phyloP scores from a whole-genome alignment of 1,140 invertebrate species.

The Pollicipes pollicipes region DNA sequence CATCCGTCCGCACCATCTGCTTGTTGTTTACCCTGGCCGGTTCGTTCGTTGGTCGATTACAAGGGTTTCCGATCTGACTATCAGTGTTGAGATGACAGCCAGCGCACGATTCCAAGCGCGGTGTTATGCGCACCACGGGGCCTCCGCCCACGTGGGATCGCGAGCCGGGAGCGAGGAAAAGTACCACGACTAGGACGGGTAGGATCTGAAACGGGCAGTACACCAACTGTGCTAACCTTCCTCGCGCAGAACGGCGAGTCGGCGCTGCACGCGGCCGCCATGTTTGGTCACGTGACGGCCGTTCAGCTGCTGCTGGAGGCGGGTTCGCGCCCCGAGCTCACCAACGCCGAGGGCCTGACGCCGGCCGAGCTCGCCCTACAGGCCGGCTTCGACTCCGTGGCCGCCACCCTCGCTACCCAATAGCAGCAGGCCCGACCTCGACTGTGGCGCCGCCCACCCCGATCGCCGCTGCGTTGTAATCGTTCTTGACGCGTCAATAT shows the following conservation, averaged over 20 bases:
- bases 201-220: constrained; percentile 20
- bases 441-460: too few relatives aligned
- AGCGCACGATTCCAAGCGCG: too few relatives aligned
- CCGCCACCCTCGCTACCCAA: too few relatives aligned
- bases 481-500: too few relatives aligned
- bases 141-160: neutral
- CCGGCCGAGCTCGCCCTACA: constrained; percentile 25
- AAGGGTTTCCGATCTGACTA: too few relatives aligned
- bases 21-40: too few relatives aligned
- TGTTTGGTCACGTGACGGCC: constrained; percentile 66
- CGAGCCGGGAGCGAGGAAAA: constrained; percentile 21
- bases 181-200: constrained; percentile 11
- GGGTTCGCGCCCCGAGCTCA: constrained; percentile 43
- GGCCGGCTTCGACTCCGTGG: neutral
- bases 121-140: too few relatives aligned
- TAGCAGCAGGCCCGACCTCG: too few relatives aligned
- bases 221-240: neutral
- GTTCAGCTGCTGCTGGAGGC: constrained; percentile 53
- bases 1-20: too few relatives aligned
- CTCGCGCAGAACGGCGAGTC: constrained; percentile 66
- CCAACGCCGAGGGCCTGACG: constrained; percentile 49
- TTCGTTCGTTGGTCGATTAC: too few relatives aligned
- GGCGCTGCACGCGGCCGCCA: constrained; percentile 67
- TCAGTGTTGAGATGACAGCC: too few relatives aligned
- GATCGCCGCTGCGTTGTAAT: too few relatives aligned